phyloP scores from a whole-genome alignment of 2,113 vertebrate genomes.

The Cynocephalus volans region DNA sequence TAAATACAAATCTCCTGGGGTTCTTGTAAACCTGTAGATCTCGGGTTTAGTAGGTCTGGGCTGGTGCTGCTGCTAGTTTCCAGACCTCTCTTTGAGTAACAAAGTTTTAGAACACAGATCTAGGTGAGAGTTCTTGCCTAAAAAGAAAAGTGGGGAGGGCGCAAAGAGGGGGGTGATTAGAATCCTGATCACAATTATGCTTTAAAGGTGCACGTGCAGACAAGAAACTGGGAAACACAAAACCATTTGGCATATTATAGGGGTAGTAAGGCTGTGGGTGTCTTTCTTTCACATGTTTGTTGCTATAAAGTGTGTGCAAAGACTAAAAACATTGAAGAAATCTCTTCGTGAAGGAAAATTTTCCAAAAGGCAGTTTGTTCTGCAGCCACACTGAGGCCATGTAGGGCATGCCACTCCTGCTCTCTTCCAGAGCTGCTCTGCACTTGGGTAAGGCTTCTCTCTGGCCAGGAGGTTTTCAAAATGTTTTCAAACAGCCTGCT shows the following conservation, averaged over 20 bases:
- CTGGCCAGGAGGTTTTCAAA: neutral
- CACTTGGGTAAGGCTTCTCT: neutral
- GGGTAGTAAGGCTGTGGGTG: neutral
- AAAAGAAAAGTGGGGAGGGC: neutral
- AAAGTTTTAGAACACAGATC: neutral
- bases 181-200: neutral
- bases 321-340: neutral
- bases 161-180: too few relatives aligned
- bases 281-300: neutral
- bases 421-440: neutral
- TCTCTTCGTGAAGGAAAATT: neutral
- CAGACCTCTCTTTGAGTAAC: neutral
- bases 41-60: neutral
- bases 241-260: neutral
- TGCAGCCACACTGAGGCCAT: neutral
- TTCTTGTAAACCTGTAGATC: neutral
- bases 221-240: neutral
- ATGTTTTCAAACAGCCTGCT: neutral
- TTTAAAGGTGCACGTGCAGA: neutral
- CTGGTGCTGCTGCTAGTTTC: rapidly evolving
- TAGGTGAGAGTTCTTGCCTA: neutral
- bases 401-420: rapidly evolving
- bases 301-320: neutral
- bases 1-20: neutral
- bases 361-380: neutral